Conservation (phyloP, 2,888 invertebrate species). For the Caenorhabditis sp. region DNA sequence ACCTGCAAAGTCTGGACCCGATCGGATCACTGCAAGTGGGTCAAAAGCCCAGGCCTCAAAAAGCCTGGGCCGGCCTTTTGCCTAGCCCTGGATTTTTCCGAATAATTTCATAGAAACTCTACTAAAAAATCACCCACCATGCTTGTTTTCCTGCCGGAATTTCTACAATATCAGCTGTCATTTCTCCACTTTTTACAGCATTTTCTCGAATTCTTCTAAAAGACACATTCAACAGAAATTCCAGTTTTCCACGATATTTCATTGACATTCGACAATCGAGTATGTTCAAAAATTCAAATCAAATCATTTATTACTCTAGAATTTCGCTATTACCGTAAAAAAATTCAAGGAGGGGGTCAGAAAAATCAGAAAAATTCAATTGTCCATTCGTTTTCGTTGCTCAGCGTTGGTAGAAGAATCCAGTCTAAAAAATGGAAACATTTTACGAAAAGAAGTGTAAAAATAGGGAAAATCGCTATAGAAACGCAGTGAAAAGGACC, state of each 20-base stretch:
- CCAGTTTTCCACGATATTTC: not conserved
- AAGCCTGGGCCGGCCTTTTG: too few relatives aligned
- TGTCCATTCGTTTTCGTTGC: not conserved
- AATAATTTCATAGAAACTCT: too few relatives aligned
- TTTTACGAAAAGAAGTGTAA: constrained; percentile 3
- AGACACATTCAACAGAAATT: not conserved
- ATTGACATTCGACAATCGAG: not conserved
- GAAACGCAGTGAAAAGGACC: constrained; percentile 13
- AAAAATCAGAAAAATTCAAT: not conserved
- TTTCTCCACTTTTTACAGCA: not conserved
- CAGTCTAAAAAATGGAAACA: constrained; percentile 55
- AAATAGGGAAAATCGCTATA: constrained; percentile 1
- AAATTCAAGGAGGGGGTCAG: constrained; percentile 1
- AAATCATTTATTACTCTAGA: not conserved
- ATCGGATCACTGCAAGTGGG: too few relatives aligned
- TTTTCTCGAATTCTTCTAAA: too few relatives aligned
- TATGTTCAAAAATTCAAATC: not conserved
- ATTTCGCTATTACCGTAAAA: not conserved
- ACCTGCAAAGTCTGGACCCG: too few relatives aligned
- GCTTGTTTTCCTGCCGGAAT: not conserved
- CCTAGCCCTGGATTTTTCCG: too few relatives aligned
- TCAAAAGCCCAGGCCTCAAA: too few relatives aligned
- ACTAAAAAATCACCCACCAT: not conserved
- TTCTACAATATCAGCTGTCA: not conserved
- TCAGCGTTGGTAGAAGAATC: constrained; percentile 53